Evolutionary conservation across 2,888 invertebrate species (phyloP), one percentile per base, ranked within the genome.

Genomic region (Apomyelois bistriatella): DNA sequence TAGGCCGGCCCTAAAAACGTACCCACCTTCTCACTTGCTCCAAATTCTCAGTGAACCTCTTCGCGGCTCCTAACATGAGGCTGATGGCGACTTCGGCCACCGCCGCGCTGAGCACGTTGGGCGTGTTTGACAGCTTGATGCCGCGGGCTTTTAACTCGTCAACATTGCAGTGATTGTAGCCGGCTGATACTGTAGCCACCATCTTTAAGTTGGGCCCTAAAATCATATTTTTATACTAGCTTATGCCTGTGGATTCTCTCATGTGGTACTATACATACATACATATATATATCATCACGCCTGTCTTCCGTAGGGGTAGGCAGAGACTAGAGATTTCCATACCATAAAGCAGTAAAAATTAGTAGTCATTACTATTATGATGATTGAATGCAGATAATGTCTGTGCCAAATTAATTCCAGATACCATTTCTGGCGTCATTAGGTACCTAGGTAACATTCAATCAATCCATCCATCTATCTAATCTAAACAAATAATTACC

Each of bases 131-230:
- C 5, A 98, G 87, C 57, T 93, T 93, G 65, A 98, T 95, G 17
- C 94, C 94, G 28, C 95, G 91, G 40, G 91, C 90, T 73, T 93
- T 94, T 28, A 97, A 89, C 76, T 94, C 96, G 0, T 91, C 85
- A 4, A 96, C 72, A 72, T 98, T 96, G 58, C 98, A 93, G 68
- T 96, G 95, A 77, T 98, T 97, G 76, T 94, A 94, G 15, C 98
- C 98, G 0, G 97, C 97, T 0, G 97, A 97, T 91, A 95, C 95
- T 0, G 97, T 95, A 0, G 94, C 94, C 4, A 98, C 92, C 0
- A 96, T 92, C 79, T 95, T 96, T 52, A 98, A 76, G 52, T 93
- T 91, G 0, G 94, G 91, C 1, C 96, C 96, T 89, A 36, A 10
- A 32, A 32, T 3, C 10, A 9, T 32, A 32, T 32, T 32, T 32